Evolutionary conservation across 2,888 invertebrate species (phyloP), one percentile per base, ranked within the genome.

Genomic region (Agapostemon virescens): DNA sequence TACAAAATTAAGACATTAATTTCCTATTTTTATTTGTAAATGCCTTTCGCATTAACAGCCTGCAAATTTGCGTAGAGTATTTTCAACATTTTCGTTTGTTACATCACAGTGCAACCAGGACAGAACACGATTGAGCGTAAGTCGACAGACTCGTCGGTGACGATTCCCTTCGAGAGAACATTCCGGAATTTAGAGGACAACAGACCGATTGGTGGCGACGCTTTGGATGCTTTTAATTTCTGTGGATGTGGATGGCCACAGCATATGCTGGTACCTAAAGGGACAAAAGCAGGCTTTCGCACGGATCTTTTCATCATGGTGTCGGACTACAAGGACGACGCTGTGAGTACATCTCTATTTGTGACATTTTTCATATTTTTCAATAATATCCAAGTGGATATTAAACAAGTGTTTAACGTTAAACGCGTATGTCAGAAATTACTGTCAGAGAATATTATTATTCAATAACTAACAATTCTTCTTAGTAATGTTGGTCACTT

Each of bases 211-310:
- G 94, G 93, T 0, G 94, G 94, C 63, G 92, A 94, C 0, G 93
- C 93, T 0, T 86, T 93, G 76, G 93, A 93, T 11, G 93, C 94
- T 85, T 96, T 96, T 93, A 96, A 96, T 93, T 97, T 96, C 94
- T 98, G 97, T 93, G 97, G 97, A 80, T 98, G 97, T 88, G 97
- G 97, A 69, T 97, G 97, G 97, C 97, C 97, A 0, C 95, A 97
- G 81, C 97, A 97, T 92, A 94, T 97, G 95, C 94, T 97, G 7
- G 86, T 97, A 45, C 96, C 97, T 0, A 96, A 95, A 92, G 97
- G 97, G 5, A 95, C 92, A 5, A 89, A 94, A 0, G 93, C 94
- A 77, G 97, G 97, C 0, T 95, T 94, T 92, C 93, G 93, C 0
- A 95, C 95, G 89, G 95, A 96, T 85, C 93, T 97, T 61, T 97